Percentiles rank a stretch among this genome's conserved stretches.
phyloP scores from a whole-genome alignment of 2,797 vertebrate species.

The Phoeniculus purpureus region DNA sequence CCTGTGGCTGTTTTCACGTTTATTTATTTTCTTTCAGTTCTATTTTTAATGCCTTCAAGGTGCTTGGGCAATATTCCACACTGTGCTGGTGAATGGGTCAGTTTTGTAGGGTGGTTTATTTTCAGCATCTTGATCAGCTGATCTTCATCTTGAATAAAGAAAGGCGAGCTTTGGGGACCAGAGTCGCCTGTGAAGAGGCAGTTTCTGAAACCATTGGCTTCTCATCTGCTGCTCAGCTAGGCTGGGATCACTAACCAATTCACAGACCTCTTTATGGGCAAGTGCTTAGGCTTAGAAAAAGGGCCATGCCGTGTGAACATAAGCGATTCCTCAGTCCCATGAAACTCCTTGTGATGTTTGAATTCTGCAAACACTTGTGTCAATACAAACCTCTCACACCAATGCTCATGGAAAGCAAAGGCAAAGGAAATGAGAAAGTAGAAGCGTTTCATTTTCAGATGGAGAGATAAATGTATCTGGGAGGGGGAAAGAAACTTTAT shows the following conservation, averaged over 20 bases:
- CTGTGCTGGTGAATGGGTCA: not conserved
- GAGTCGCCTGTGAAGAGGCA: not conserved
- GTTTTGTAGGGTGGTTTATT: not conserved
- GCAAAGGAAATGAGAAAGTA: not conserved
- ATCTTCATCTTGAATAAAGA: not conserved
- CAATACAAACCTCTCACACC: not conserved
- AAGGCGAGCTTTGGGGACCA: not conserved
- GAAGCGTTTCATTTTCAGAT: not conserved
- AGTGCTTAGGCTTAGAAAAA: not conserved
- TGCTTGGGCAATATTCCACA: not conserved
- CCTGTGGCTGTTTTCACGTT: not conserved
- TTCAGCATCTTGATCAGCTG: not conserved
- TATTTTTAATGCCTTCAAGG: not conserved
- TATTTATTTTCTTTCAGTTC: not conserved
- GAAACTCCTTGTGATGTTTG: not conserved
- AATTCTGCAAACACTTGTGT: not conserved
- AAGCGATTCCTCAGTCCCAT: not conserved
- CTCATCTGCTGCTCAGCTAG: not conserved
- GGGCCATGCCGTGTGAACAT: not conserved
- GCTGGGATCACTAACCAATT: not conserved
- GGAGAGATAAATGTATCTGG: not conserved
- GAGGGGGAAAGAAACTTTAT: not conserved
- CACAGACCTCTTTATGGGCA: not conserved
- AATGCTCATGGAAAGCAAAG: not conserved
- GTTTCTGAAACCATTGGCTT: not conserved